A percentile compares a stretch with the other conserved stretches of the same genome.
phyloP scores from a whole-genome alignment of 2,888 invertebrate genomes.

The Anodontia alba region DNA sequence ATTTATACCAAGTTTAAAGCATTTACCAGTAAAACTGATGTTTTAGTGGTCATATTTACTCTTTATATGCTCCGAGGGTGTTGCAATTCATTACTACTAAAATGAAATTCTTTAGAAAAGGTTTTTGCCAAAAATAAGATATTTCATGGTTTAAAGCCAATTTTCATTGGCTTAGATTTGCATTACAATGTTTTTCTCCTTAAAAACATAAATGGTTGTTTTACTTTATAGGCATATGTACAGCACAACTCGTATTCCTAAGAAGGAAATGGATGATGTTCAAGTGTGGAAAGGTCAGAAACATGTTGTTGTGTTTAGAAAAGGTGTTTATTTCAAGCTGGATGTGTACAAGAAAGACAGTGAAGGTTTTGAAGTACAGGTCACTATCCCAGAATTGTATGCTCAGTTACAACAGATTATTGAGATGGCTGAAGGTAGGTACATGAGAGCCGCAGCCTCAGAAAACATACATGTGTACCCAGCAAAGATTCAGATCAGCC shows the following conservation, averaged over 20 bases:
- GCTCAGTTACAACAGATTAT: conserved; percentile 61
- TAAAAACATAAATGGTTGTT: too few relatives aligned
- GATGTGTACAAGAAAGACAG: conserved; percentile 64
- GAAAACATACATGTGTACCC: background rate
- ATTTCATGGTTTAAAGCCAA: too few relatives aligned
- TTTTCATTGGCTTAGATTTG: too few relatives aligned
- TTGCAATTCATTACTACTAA: too few relatives aligned
- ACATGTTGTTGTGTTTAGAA: conserved; percentile 74
- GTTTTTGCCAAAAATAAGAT: too few relatives aligned
- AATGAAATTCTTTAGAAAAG: too few relatives aligned
- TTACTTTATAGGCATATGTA: conserved; percentile 63
- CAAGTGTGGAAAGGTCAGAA: conserved; percentile 61
- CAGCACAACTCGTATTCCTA: conserved; percentile 70
- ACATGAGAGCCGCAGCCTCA: background rate
- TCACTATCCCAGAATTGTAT: conserved; percentile 68
- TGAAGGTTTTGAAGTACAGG: conserved; percentile 62
- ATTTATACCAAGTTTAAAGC: too few relatives aligned
- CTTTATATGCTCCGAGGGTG: too few relatives aligned
- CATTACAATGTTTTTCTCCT: too few relatives aligned
- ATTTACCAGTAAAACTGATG: too few relatives aligned
- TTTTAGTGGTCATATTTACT: too few relatives aligned
- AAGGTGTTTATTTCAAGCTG: conserved; percentile 72
- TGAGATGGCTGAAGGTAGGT: conserved; percentile 68
- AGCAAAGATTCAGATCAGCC: too few relatives aligned
- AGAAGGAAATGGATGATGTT: conserved; percentile 67